Evolutionary conservation across 2,888 invertebrate species (phyloP).

Genomic region (Chironomus riparius): DNA sequence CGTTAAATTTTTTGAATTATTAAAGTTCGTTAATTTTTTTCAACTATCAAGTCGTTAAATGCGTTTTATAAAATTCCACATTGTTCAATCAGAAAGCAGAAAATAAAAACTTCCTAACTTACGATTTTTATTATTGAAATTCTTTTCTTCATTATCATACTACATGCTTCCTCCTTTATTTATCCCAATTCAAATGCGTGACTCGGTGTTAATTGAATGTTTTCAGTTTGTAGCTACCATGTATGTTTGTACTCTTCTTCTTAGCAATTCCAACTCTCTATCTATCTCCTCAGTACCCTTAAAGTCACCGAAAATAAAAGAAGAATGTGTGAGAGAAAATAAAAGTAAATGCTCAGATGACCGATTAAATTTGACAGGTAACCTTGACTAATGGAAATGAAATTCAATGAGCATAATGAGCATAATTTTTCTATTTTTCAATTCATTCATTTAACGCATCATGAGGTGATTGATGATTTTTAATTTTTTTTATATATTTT

Average conservation of each 20-base stretch:
- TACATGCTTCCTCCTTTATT: not conserved
- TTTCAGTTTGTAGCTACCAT: not conserved
- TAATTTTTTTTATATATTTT: no score
- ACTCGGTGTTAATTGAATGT: conserved; percentile 25
- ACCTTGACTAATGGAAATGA: conserved; percentile 25
- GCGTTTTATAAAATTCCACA: no score
- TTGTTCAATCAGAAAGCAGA: no score
- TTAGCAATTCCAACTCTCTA: not conserved
- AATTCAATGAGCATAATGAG: conserved; percentile 13
- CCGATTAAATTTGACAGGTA: conserved; percentile 22
- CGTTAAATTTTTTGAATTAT: no score
- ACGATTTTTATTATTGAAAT: not conserved
- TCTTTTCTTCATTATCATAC: not conserved
- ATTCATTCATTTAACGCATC: not conserved
- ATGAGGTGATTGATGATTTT: conserved; percentile 11
- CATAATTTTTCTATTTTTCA: no score
- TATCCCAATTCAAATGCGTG: conserved; percentile 18
- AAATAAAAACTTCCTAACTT: no score
- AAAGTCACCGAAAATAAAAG: not conserved
- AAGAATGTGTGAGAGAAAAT: not conserved
- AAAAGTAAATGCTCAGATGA: conserved; percentile 5
- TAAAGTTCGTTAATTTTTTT: no score
- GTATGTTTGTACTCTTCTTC: no score
- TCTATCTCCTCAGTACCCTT: not conserved
- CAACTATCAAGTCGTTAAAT: no score